Evolutionary conservation across 2,888 invertebrate species (phyloP), one percentile per base, ranked within the genome.

Genomic region (Copidosoma aretas): DNA sequence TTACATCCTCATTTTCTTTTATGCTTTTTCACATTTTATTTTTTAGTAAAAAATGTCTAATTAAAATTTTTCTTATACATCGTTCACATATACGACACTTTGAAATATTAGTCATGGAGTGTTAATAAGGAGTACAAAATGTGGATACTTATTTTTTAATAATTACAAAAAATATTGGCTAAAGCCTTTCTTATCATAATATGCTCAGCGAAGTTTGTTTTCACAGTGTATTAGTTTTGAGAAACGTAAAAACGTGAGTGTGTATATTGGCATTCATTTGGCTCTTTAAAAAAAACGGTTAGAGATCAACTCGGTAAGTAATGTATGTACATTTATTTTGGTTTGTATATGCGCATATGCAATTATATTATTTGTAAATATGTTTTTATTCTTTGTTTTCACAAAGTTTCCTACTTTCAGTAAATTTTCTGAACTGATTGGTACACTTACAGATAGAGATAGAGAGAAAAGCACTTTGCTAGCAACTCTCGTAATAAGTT

Each of bases 111-210:
- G 10, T 62, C 41, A 62, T 39, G 32, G 60, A 62, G 10, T 41
- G 60, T 63, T 62, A 65, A 66, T 58, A 46, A 64, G 43, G 43
- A 64, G 53, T 70, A 67, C 46, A 70, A 66, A 70, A 64, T 67
- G 19, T 32, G 32, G 49, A 64, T 70, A 70, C 59, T 64, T 61
- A 57, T 19, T 60, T 62, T 58, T 46, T 54, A 25, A 57, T 60
- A 32, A 52, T 62, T 64, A 66, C 43, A 60, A 66, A 66, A 66
- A 52, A 64, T 60, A 59, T 25, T 63, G 52, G 43, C 24, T 59
- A 60, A 62, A 25, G n/a, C 49, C 52, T 32, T 32, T 32, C 32
- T 32, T 32, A 32, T 32, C 32, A 32, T 32, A 32, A 32, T 32
- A 8, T 32, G 32, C 32, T 32, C 32, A 32, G 32, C 32, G 8